Percentiles rank a stretch among this genome's conserved stretches.
Evolutionary conservation across 2,113 vertebrate species (phyloP).

Genomic region (Pollimyrus isidori): DNA sequence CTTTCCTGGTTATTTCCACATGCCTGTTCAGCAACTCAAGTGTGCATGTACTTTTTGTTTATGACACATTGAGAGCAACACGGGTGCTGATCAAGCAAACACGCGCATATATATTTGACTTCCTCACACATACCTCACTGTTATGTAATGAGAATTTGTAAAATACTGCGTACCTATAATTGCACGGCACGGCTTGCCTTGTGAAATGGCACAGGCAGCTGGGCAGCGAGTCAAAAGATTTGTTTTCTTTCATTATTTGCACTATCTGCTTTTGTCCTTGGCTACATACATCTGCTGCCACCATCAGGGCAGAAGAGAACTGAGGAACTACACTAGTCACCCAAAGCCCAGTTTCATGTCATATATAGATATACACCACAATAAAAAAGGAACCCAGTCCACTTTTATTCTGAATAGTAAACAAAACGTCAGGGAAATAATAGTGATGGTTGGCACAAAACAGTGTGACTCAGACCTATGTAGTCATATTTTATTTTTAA

Average conservation of each 20-base stretch:
- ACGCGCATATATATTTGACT: not conserved
- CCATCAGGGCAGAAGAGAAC: slow-evolving; percentile 36
- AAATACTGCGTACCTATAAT: not conserved
- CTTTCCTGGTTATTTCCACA: not conserved
- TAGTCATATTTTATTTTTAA: not conserved
- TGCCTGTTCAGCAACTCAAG: not conserved
- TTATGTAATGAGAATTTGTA: not conserved
- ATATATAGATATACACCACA: not conserved
- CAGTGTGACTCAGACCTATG: not conserved
- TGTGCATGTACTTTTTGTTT: not conserved
- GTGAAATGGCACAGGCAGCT: not conserved
- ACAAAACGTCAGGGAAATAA: not conserved
- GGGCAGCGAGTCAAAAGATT: slow-evolving; percentile 3
- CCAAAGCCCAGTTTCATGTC: slow-evolving; percentile 16
- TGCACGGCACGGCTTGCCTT: not conserved
- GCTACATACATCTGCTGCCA: slow-evolving; percentile 39
- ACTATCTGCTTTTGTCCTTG: slow-evolving; percentile 4
- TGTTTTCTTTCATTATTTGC: not conserved
- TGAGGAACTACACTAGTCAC: slow-evolving; percentile 7
- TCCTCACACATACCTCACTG: slow-evolving; percentile 1
- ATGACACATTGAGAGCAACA: not conserved
- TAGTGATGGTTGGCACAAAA: not conserved
- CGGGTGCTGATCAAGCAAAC: slow-evolving; percentile 1
- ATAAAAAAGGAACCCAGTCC: not conserved
- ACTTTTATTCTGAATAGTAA: not conserved